Evolutionary conservation across 2,113 vertebrate genomes (phyloP), one percentile per base, ranked within the genome.

Genomic region (Callithrix jacchus): DNA sequence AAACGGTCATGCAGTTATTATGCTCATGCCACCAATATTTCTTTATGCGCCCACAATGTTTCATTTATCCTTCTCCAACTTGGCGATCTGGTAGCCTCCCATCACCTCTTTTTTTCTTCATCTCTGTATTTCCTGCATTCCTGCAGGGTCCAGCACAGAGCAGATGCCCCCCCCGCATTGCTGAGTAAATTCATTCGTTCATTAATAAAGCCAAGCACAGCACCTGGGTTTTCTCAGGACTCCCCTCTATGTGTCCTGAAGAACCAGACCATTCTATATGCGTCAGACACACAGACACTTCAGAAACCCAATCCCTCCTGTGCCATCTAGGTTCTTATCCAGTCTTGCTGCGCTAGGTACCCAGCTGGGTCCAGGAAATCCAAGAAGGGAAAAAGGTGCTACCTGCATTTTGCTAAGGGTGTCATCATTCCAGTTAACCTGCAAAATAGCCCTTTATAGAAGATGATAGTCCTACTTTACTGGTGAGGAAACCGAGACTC

Each of bases 1-100:
- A 52, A 52, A 52, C 5, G 0, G 52, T 52, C 71, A 4, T 4
- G 47, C 8, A 3, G 10, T 9, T 17, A 12, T 30, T 23, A 27
- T 8, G 66, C 27, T 56, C 18, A 6, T 47, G 27, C 18, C 13
- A n/a, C 74, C 47, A 1, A 11, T 8, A 27, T 25, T 37, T 37
- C 6, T 32, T 35, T 58, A 87, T 10, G 56, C 27, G 27, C 25
- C 40, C 25, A 18, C 18, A 10, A 1, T 0, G n/a, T 14, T n/a
- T 52, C 14, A 0, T 52, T 61, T 14, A 8, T 35, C 40, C 4
- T 27, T 45, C 35, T 76, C 52, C 49, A 3, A 1, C 9, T 3
- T 21, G 68, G 61, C 0, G 2, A 4, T 23, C 85, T n/a, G 2
- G 23, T 7, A 13, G 54, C 20, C 79, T 17, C 40, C 52, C 40